These are phyloP conservation scores for Prionace glauca DNA, from an alignment of 2,797 vertebrate genomes.

Conservation along the genomic window DNA sequence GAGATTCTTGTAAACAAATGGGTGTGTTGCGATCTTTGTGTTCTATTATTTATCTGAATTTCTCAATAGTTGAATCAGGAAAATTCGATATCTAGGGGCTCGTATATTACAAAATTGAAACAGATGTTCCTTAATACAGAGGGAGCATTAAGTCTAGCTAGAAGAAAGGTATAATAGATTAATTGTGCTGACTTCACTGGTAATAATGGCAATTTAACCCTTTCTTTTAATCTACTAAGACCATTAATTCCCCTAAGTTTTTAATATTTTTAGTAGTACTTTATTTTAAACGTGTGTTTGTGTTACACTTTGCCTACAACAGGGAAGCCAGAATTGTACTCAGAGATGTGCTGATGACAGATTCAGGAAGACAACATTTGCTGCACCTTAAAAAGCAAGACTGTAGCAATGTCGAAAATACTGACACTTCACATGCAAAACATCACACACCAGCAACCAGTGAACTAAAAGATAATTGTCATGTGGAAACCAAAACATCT, in stretches of 20 bases:
- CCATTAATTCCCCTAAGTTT: neutral
- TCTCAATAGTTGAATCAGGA: neutral
- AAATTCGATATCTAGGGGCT: neutral
- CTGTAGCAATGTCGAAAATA: slow-evolving; percentile 30
- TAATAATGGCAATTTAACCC: neutral
- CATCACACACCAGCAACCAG: slow-evolving; percentile 24
- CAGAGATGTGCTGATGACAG: slow-evolving; percentile 64
- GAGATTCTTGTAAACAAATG: neutral
- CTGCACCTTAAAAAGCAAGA: slow-evolving; percentile 15
- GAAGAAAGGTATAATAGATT: neutral
- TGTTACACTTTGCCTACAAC: slow-evolving; percentile 51
- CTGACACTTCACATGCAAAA: slow-evolving; percentile 33
- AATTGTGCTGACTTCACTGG: neutral
- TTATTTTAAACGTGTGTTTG: neutral
- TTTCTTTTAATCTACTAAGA: neutral
- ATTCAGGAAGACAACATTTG: slow-evolving; percentile 42
- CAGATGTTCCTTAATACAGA: neutral
- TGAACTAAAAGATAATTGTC: slow-evolving; percentile 29
- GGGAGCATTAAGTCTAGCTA: neutral
- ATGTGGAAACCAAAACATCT: slow-evolving; percentile 37
- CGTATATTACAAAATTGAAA: neutral
- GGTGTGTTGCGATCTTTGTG: neutral
- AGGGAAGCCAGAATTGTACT: slow-evolving; percentile 69
- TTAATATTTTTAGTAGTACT: neutral
- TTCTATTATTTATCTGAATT: neutral